Percentiles rank a stretch among this genome's conserved stretches.
Conservation (phyloP, 2,888 invertebrate genomes). For the Eupithecia centaureata region DNA sequence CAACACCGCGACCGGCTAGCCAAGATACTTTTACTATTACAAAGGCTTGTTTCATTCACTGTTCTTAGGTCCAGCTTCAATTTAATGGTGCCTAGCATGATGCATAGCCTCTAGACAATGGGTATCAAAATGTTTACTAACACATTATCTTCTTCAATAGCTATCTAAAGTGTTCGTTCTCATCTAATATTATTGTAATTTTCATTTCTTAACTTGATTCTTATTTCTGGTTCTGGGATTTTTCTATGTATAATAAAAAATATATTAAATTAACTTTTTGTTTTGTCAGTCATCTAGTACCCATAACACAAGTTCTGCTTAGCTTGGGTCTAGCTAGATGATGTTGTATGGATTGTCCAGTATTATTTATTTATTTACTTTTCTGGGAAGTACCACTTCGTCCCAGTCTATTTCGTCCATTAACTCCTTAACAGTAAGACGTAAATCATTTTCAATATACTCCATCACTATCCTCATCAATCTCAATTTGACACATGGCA, state of each 20-base stretch:
- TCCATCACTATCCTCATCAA: constrained; percentile 7
- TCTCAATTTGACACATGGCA: constrained; percentile 8
- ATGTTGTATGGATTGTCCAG: too few relatives aligned
- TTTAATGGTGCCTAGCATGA: constrained; percentile 40
- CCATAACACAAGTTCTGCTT: too few relatives aligned
- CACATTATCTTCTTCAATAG: neutral
- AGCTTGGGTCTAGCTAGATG: too few relatives aligned
- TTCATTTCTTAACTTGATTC: too few relatives aligned
- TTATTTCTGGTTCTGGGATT: too few relatives aligned
- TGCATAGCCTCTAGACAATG: constrained; percentile 34
- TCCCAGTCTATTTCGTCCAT: neutral
- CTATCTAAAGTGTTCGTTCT: constrained; percentile 3
- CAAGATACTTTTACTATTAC: constrained; percentile 70
- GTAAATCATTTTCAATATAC: constrained; percentile 1
- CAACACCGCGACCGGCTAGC: constrained; percentile 57
- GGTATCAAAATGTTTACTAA: constrained; percentile 1
- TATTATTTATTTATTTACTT: too few relatives aligned
- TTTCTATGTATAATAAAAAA: too few relatives aligned
- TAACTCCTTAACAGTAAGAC: neutral
- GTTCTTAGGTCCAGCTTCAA: constrained; percentile 42
- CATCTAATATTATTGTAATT: neutral
- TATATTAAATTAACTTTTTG: too few relatives aligned
- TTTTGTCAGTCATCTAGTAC: too few relatives aligned
- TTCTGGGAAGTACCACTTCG: neutral
- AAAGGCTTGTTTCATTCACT: constrained; percentile 52